Conservation (phyloP, 2,888 invertebrate species). For the Agrochola lychnidis region DNA sequence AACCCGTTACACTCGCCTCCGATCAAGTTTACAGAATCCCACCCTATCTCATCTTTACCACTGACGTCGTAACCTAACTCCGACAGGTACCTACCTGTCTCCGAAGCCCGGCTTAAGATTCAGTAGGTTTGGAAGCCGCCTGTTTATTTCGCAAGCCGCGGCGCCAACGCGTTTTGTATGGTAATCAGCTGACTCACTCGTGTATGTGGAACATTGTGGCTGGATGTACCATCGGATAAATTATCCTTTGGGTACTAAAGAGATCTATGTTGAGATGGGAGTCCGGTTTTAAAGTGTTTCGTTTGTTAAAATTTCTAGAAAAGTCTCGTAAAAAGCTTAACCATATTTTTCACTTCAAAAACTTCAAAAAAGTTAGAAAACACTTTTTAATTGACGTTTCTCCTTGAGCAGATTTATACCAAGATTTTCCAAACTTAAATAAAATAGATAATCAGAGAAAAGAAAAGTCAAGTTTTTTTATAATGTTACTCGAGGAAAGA, state of each 20-base stretch:
- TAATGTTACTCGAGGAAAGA: not conserved
- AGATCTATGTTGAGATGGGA: conserved; percentile 16
- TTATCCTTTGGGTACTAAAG: conserved; percentile 17
- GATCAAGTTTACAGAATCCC: conserved; percentile 30
- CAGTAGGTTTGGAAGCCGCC: conserved; percentile 43
- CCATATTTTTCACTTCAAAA: not conserved
- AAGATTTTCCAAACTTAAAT: not conserved
- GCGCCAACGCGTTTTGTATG: conserved; percentile 60
- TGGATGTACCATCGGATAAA: conserved; percentile 33
- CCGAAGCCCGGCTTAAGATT: conserved; percentile 38
- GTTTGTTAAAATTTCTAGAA: too few species aligned
- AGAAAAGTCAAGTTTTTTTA: not conserved
- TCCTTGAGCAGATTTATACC: too few species aligned
- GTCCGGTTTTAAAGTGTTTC: conserved; percentile 18
- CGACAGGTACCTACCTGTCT: conserved; percentile 19
- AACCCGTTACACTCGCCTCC: conserved; percentile 27
- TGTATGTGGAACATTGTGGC: conserved; percentile 21
- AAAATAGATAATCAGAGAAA: not conserved
- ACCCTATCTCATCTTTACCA: conserved; percentile 23
- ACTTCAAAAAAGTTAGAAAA: too few species aligned
- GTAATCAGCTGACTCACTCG: conserved; percentile 52
- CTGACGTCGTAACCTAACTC: conserved; percentile 39
- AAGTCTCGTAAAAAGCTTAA: not conserved
- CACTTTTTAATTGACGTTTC: too few species aligned
- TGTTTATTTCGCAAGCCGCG: conserved; percentile 55